Evolutionary conservation across 1,140 invertebrate genomes (phyloP).

Genomic region (Zaprionus inermis): DNA sequence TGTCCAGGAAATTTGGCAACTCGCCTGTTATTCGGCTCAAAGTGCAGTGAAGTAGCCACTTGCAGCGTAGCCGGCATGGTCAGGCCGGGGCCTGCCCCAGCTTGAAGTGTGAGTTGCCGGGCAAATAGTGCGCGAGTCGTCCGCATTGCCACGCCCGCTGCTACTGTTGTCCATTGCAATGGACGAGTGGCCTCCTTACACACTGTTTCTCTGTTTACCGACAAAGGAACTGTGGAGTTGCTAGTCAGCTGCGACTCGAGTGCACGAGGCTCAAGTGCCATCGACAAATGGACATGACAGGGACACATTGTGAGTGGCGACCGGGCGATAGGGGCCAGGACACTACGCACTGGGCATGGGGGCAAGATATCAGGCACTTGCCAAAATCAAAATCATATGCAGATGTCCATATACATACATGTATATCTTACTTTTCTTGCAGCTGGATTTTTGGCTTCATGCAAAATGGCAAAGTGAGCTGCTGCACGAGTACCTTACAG

Average conservation of each 20-base stretch:
- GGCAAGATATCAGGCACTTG: not conserved
- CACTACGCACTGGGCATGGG: not conserved
- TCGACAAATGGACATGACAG: slow-evolving; percentile 34
- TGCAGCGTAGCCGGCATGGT: slow-evolving; percentile 1
- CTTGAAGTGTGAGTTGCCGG: slow-evolving; percentile 38
- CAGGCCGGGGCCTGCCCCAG: slow-evolving; percentile 20
- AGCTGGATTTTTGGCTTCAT: not conserved
- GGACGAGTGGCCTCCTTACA: slow-evolving; percentile 61
- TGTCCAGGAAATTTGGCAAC: slow-evolving; percentile 18
- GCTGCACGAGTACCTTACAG: slow-evolving; percentile 14
- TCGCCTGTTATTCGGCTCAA: slow-evolving; percentile 47
- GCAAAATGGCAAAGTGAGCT: slow-evolving; percentile 7
- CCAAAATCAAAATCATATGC: not conserved
- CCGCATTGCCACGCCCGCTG: slow-evolving; percentile 1
- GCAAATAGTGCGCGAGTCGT: slow-evolving; percentile 61
- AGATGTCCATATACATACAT: not conserved
- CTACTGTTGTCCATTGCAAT: slow-evolving; percentile 15
- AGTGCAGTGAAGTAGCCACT: slow-evolving; percentile 47
- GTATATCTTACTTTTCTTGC: not conserved
- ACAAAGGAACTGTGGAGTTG: slow-evolving; percentile 73
- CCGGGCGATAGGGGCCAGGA: slow-evolving; percentile 2
- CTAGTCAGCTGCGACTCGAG: slow-evolving; percentile 55
- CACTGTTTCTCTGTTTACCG: slow-evolving; percentile 60
- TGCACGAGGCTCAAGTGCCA: slow-evolving; percentile 24
- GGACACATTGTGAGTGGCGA: slow-evolving; percentile 7